phyloP scores from a whole-genome alignment of 2,113 vertebrate genomes.

The Naja naja region DNA sequence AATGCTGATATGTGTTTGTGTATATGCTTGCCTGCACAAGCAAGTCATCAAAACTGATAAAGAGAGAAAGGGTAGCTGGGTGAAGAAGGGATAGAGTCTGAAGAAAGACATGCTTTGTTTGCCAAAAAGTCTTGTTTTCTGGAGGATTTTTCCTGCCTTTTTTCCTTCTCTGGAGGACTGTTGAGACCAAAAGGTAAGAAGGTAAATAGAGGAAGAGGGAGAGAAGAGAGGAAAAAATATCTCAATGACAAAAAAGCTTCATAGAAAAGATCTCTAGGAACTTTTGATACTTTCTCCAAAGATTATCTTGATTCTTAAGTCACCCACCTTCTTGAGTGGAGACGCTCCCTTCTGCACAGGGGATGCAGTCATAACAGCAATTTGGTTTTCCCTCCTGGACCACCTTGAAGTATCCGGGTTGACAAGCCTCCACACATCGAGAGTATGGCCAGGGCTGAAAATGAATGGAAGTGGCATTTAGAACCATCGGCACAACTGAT shows the following conservation, averaged over 20 bases:
- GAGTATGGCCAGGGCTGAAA: not conserved
- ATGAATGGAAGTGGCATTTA: not conserved
- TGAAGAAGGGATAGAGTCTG: not conserved
- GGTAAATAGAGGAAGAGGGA: not conserved
- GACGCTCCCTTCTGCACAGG: not conserved
- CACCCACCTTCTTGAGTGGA: not conserved
- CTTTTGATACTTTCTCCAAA: not conserved
- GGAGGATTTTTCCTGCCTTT: not conserved
- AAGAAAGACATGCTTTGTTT: not conserved
- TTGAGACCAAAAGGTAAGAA: not conserved
- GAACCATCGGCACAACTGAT: not conserved
- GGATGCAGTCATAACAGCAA: not conserved
- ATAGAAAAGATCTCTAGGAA: not conserved
- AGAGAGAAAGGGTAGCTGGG: not conserved
- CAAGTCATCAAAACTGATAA: not conserved
- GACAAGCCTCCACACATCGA: not conserved
- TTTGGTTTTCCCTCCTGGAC: not conserved
- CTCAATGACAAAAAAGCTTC: not conserved
- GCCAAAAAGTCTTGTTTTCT: not conserved
- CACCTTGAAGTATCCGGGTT: not conserved
- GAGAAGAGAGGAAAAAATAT: not conserved
- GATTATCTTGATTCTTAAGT: not conserved
- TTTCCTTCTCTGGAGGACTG: not conserved
- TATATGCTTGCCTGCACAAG: not conserved
- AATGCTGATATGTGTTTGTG: not conserved